phyloP scores from a whole-genome alignment of 1,140 invertebrate species.

The Penaeus chinensis region DNA sequence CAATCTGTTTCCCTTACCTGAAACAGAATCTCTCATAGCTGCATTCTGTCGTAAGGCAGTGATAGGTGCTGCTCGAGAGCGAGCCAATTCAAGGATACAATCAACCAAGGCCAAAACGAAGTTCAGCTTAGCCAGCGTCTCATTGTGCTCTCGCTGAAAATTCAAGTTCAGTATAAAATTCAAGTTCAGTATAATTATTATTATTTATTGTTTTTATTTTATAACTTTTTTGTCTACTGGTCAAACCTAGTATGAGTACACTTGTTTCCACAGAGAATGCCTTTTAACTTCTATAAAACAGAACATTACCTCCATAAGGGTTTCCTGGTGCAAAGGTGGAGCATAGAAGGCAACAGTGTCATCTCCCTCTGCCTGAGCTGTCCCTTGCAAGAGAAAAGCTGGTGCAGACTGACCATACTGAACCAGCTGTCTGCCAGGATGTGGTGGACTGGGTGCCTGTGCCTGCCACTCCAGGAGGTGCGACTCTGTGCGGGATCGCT shows the following conservation, averaged over 20 bases:
- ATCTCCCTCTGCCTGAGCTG: conserved; percentile 26
- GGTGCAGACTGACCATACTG: conserved; percentile 51
- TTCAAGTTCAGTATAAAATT: conserved; percentile 32
- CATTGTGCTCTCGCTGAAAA: conserved; percentile 86
- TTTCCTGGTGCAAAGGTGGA: conserved; percentile 57
- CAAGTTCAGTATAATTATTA: too few relatives aligned
- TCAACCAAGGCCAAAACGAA: conserved; percentile 92
- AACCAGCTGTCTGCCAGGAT: conserved; percentile 48
- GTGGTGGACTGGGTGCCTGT: conserved; percentile 43
- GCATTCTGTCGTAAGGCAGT: conserved; percentile 38
- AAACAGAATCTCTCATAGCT: conserved; percentile 51
- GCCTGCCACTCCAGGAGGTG: conserved; percentile 53
- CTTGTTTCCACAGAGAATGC: neutral
- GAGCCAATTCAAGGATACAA: conserved; percentile 88
- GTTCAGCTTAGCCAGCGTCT: conserved; percentile 91
- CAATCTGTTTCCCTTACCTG: neutral
- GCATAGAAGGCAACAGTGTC: conserved; percentile 58
- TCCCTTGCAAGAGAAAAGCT: conserved; percentile 43
- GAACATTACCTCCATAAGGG: conserved; percentile 55
- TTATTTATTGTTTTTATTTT: neutral
- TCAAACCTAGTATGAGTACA: neutral
- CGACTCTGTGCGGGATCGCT: conserved; percentile 58
- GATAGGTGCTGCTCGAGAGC: conserved; percentile 45
- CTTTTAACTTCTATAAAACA: too few relatives aligned
- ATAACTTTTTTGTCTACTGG: too few relatives aligned